Evolutionary conservation across 2,888 invertebrate genomes (phyloP), one percentile per base, ranked within the genome.

Genomic region (Eledone cirrhosa): DNA sequence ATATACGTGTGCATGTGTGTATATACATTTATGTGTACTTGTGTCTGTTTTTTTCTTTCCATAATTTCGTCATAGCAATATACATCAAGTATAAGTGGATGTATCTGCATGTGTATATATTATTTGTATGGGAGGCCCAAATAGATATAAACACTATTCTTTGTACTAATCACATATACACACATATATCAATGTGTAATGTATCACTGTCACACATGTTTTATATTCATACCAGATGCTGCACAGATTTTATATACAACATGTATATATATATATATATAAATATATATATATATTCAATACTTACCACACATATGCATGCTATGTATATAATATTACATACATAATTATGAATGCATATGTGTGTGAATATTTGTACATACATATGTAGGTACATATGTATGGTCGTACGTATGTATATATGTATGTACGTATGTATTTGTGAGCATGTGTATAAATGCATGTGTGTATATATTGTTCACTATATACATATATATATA

Each of bases 391-490:
- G 3, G 29, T 29, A 27, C 4, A n/a, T 69, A 33, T 2, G n/a
- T 22, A 14, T 24, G 11, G 14, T 65, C 24, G 24, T 65, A 69
- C 8, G 29, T 67, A 1, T 14, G 31, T 24, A 11, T 4, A 67
- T 11, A 7, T 16, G 31, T n/a, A 27, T 11, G 8, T 2, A 27
- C 2, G 29, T 24, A 67, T 14, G 29, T 31, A 65, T n/a, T 22
- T n/a, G 27, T 65, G 27, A 27, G n/a, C 27, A 22, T 65, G 27
- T 65, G 27, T 65, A 65, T 65, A 65, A 27, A 65, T 65, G 27
- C 27, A 65, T 65, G 27, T 65, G 27, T 65, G n/a, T 65, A 65
- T 65, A 59, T 59, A 59, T n/a, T n/a, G 41, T 41, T 41, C 41
- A 41, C 41, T 65, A 65, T 65, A 65, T 65, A 65, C n/a, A 65